Evolutionary conservation across 1,140 invertebrate species (phyloP).

Genomic region (Drosophila simulans): DNA sequence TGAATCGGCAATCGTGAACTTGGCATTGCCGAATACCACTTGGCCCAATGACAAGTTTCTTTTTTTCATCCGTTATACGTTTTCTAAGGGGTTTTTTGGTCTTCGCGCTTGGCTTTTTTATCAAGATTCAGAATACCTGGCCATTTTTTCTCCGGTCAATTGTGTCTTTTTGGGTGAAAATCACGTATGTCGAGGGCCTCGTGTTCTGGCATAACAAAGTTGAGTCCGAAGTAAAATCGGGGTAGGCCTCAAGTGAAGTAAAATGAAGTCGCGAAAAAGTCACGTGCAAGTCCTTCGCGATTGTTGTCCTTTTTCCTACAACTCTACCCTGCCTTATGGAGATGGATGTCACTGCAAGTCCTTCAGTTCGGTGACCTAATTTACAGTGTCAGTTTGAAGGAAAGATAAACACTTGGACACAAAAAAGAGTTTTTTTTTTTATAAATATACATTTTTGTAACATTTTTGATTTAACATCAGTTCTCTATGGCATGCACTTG

Average conservation of each 20-base stretch:
- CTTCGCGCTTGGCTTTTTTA: conserved; percentile 11
- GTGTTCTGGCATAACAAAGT: conserved; percentile 60
- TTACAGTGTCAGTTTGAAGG: background rate
- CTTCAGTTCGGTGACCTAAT: conserved; percentile 13
- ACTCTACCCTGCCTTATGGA: background rate
- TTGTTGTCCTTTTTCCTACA: conserved; percentile 14
- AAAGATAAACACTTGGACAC: background rate
- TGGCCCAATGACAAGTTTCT: conserved; percentile 61
- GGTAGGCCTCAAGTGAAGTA: conserved; percentile 31
- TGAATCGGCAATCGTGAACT: conserved; percentile 31
- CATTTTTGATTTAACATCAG: background rate
- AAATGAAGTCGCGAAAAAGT: conserved; percentile 39
- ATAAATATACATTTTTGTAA: background rate
- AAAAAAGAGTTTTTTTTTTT: no score
- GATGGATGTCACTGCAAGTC: conserved; percentile 17
- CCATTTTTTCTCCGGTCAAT: conserved; percentile 44
- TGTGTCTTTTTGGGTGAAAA: conserved; percentile 59
- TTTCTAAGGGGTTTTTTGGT: conserved; percentile 29
- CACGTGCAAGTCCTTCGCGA: conserved; percentile 50
- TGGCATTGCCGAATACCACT: conserved; percentile 38
- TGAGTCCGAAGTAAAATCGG: conserved; percentile 12
- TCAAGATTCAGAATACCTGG: conserved; percentile 51
- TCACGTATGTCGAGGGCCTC: conserved; percentile 56
- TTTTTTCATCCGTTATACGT: conserved; percentile 51
- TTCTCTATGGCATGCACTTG: background rate